Evolutionary conservation across 2,888 invertebrate genomes (phyloP), one percentile per base, ranked within the genome.

Genomic region (Polydrusus cervinus): DNA sequence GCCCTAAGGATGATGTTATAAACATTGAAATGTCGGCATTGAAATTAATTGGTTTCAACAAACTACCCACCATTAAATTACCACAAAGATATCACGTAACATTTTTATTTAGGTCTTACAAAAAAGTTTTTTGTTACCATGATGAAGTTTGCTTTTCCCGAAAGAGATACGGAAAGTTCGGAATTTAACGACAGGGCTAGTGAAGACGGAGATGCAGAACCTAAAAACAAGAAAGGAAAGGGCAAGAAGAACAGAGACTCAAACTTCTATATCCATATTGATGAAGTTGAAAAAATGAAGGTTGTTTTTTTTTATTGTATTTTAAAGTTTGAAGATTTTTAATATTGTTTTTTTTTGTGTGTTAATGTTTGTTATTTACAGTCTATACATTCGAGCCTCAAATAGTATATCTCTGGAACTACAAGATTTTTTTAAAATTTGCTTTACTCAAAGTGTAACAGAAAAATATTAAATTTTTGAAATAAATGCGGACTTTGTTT

Each of bases 231-330:
- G 78, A 85, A 85, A 67, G 85, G 87, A 20, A 87, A 88, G 76
- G 87, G 88, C 38, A 78, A 77, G 38, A 90, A 90, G 68, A 91
- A 92, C 72, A 92, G 95, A 82, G 96, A 96, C 81, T 94, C 96
- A 0, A 96, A 95, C 84, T 97, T 97, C 88, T 97, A 97, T 86
- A 95, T 97, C 3, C 94, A 94, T 81, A 93, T 96, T 66, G 95
- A 98, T 85, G 98, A 99, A 84, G 98, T 99, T 0, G 98, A 99
- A 86, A 98, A 96, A 86, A 97, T 97, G 97, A 97, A 97, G 91
- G 94, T 92, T 49, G 65, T 25, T 25, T 5, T 25, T 25, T 25
- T 3, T 25, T 8, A 8, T 34, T 70, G 13, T 53, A 43, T n/a
- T 13, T 43, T 43, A n/a, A n/a, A n/a, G 9, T 40, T 40, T 40